These are phyloP conservation scores for Urocitellus parryii DNA, from an alignment of 2,113 vertebrate genomes.

Conservation along the genomic window DNA sequence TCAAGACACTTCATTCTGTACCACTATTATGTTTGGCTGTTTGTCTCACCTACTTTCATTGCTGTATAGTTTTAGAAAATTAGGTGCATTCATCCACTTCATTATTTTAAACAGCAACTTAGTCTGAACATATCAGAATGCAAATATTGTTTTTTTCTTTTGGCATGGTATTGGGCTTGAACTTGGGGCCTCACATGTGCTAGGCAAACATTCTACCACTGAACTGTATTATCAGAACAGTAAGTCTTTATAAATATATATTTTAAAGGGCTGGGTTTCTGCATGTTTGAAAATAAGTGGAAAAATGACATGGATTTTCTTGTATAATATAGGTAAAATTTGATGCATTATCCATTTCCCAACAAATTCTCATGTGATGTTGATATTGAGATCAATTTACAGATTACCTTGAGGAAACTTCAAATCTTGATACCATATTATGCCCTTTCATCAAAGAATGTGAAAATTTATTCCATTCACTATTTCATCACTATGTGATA, in stretches of 20 bases:
- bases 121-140: neutral
- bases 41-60: neutral
- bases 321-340: neutral
- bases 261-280: neutral
- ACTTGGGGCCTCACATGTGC: too few species aligned
- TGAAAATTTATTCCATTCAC: neutral
- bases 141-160: too few species aligned
- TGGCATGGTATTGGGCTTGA: too few species aligned
- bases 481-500: neutral
- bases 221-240: too few species aligned
- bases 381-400: neutral
- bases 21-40: neutral
- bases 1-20: neutral
- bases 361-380: neutral
- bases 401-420: neutral
- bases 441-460: neutral
- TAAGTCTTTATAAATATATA: too few species aligned
- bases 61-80: constrained; percentile 12
- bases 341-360: neutral
- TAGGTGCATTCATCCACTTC: neutral
- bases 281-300: neutral
- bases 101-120: neutral
- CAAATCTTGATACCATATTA: neutral
- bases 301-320: neutral
- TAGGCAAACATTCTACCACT: too few species aligned